These are phyloP conservation scores for Salarias fasciatus DNA, from an alignment of 2,797 vertebrate genomes.

Conservation along the genomic window DNA sequence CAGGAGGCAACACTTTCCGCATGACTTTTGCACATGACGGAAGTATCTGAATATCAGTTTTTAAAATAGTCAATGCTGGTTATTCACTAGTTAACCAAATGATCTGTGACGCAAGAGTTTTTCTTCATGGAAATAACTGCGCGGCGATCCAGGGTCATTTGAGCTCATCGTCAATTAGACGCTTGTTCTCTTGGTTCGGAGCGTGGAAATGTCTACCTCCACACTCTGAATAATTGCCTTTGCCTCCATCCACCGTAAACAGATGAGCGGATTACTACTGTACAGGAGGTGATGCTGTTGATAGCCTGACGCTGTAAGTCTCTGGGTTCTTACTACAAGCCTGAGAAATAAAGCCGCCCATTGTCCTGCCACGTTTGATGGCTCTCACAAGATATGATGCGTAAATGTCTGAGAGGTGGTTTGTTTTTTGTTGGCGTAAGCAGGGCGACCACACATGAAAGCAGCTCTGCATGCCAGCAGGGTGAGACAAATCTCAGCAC, in stretches of 20 bases:
- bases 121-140: neutral
- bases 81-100: no score
- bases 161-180: conserved; percentile 5
- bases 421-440: neutral
- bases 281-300: conserved; percentile 1
- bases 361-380: conserved; percentile 28
- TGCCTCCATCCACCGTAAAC: conserved; percentile 1
- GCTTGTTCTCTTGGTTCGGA: conserved; percentile 17
- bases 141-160: neutral
- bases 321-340: neutral
- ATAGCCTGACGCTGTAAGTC: neutral
- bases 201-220: neutral
- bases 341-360: conserved; percentile 27
- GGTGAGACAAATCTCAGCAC: conserved; percentile 26
- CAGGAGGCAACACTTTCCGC: no score
- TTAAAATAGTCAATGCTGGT: no score
- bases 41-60: no score
- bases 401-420: conserved; percentile 5
- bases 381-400: conserved; percentile 39
- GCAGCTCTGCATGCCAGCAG: conserved; percentile 6
- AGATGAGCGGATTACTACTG: neutral
- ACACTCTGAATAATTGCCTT: neutral
- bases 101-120: neutral
- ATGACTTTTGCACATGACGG: no score
- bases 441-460: conserved; percentile 28